These are phyloP conservation scores for Cerastis leucographa DNA, from an alignment of 2,888 invertebrate species.

Conservation along the genomic window DNA sequence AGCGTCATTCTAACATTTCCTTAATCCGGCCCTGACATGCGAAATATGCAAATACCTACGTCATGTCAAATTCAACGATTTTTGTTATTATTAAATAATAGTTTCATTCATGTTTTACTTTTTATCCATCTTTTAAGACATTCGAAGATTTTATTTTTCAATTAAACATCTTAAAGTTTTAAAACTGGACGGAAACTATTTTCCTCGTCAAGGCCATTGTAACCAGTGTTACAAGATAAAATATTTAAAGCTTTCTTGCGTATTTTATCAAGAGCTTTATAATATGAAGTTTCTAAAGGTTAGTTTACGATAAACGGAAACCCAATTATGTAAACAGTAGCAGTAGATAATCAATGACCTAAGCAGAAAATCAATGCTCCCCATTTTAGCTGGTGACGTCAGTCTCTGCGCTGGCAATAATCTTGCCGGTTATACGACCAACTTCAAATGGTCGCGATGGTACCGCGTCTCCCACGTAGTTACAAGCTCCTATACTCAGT, in stretches of 20 bases:
- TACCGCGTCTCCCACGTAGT: slow-evolving; percentile 15
- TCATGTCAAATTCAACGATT: neutral
- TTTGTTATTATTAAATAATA: neutral
- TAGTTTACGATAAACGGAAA: slow-evolving; percentile 10
- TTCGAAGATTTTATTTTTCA: neutral
- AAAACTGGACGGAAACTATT: neutral
- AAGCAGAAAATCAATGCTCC: slow-evolving; percentile 48
- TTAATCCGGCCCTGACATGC: slow-evolving; percentile 20
- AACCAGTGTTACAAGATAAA: slow-evolving; percentile 32
- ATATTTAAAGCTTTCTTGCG: neutral
- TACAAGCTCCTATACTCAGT: slow-evolving; percentile 62
- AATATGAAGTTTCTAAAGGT: neutral
- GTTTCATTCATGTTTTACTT: neutral
- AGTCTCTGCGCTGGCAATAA: slow-evolving; percentile 82
- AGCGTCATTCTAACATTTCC: slow-evolving; percentile 2
- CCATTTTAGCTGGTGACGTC: slow-evolving; percentile 79
- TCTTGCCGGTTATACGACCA: slow-evolving; percentile 72
- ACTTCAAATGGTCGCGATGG: slow-evolving; percentile 66
- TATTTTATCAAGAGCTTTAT: neutral
- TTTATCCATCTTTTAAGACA: neutral
- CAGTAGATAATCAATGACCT: slow-evolving; percentile 9
- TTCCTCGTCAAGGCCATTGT: slow-evolving; percentile 13
- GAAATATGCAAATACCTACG: neutral
- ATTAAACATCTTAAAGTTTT: neutral
- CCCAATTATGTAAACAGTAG: slow-evolving; percentile 31